phyloP scores from a whole-genome alignment of 2,797 vertebrate genomes.

The Bovichtus diacanthus region DNA sequence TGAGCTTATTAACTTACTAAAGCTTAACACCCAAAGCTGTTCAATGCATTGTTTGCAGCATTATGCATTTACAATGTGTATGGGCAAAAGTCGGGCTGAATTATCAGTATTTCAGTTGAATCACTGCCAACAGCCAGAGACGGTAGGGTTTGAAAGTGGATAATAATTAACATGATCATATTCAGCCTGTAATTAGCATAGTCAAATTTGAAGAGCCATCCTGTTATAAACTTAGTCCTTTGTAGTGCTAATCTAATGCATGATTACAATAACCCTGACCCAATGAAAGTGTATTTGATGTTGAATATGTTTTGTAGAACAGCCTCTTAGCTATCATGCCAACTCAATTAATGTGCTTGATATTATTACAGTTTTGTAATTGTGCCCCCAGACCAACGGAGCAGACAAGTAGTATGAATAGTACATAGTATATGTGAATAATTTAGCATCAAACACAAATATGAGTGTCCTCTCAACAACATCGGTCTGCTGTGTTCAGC shows the following conservation, averaged over 20 bases:
- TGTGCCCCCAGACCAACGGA: neutral
- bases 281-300: conserved; percentile 21
- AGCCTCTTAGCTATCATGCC: neutral
- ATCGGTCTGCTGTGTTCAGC: neutral
- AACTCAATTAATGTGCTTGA: neutral
- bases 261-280: conserved; percentile 14
- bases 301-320: conserved; percentile 5
- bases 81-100: neutral
- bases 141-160: neutral
- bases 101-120: neutral
- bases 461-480: neutral
- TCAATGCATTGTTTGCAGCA: too few species aligned
- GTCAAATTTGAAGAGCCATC: conserved; percentile 6
- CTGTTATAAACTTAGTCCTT: neutral
- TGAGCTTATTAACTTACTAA: too few species aligned
- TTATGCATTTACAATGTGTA: too few species aligned
- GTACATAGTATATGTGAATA: neutral
- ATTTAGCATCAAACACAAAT: neutral
- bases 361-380: conserved; percentile 1
- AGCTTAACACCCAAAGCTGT: too few species aligned
- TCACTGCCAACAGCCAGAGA: neutral
- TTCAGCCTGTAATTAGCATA: neutral
- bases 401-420: neutral
- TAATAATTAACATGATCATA: conserved; percentile 28
- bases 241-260: too few species aligned